Conservation (phyloP, 1,140 invertebrate genomes). For the Bombus superbus region DNA sequence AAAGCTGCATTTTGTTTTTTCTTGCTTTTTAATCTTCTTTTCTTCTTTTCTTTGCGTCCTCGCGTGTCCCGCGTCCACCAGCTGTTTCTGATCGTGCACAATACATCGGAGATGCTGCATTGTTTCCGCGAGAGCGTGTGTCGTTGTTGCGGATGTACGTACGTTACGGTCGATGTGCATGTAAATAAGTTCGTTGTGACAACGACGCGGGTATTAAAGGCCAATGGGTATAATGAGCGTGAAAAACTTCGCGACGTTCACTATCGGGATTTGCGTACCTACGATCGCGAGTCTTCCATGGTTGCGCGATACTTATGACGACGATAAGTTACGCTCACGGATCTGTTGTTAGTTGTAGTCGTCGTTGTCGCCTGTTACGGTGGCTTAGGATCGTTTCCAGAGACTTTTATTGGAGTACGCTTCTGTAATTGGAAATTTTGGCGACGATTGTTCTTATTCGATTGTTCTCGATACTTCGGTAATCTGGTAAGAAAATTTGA, state of each 20-base stretch:
- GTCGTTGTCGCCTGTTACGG: too few species aligned
- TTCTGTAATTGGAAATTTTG: too few species aligned
- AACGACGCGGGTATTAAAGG: neutral
- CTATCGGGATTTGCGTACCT: neutral
- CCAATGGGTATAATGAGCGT: too few species aligned
- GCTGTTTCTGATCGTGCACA: neutral
- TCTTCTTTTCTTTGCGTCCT: constrained; percentile 17
- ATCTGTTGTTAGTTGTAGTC: too few species aligned
- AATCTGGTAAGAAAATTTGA: neutral
- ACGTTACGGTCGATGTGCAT: constrained; percentile 42
- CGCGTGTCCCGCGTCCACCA: constrained; percentile 14
- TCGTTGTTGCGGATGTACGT: neutral
- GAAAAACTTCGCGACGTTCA: constrained; percentile 1
- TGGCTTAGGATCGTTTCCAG: too few species aligned
- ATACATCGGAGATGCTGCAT: neutral
- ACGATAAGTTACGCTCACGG: too few species aligned
- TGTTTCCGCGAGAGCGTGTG: neutral
- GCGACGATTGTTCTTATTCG: too few species aligned
- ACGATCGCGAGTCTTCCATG: neutral
- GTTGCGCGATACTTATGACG: too few species aligned
- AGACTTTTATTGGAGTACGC: too few species aligned
- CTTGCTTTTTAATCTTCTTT: neutral
- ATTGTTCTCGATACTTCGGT: too few species aligned
- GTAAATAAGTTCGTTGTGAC: neutral
- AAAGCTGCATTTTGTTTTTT: constrained; percentile 43